Evolutionary conservation across 2,797 vertebrate species (phyloP).

Genomic region (Pangasius mekongensis): DNA sequence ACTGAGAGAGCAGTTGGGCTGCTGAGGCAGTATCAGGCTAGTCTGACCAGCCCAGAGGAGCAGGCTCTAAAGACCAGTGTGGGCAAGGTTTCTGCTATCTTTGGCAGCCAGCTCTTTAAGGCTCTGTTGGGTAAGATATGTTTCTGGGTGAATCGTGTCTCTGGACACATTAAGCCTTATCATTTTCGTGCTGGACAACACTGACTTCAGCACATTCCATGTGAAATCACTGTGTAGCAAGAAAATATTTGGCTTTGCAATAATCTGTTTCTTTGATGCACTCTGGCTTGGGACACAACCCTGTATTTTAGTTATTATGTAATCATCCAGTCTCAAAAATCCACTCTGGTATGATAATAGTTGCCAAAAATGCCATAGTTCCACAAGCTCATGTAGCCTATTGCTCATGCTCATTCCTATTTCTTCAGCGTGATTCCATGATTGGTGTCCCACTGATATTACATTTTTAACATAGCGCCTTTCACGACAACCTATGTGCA

Average conservation of each 20-base stretch:
- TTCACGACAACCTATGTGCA: neutral
- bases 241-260: constrained; percentile 17
- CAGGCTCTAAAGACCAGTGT: constrained; percentile 83
- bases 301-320: constrained; percentile 9
- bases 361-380: neutral
- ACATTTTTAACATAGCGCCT: neutral
- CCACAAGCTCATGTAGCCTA: neutral
- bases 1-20: constrained; percentile 84
- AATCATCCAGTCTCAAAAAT: constrained; percentile 11
- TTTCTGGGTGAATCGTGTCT: constrained; percentile 41
- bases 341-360: neutral
- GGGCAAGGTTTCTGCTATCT: constrained; percentile 79
- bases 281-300: constrained; percentile 18
- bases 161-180: constrained; percentile 32
- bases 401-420: neutral
- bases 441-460: neutral
- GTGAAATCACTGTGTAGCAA: constrained; percentile 20
- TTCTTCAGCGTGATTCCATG: neutral
- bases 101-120: constrained; percentile 82
- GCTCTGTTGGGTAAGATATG: constrained; percentile 80
- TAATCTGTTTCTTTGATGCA: constrained; percentile 17
- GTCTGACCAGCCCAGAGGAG: constrained; percentile 81
- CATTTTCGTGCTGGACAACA: constrained; percentile 5
- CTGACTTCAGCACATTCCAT: constrained; percentile 15
- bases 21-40: constrained; percentile 84